These are phyloP conservation scores for Cnemophilus loriae DNA, from an alignment of 2,113 vertebrate species.

Conservation along the genomic window DNA sequence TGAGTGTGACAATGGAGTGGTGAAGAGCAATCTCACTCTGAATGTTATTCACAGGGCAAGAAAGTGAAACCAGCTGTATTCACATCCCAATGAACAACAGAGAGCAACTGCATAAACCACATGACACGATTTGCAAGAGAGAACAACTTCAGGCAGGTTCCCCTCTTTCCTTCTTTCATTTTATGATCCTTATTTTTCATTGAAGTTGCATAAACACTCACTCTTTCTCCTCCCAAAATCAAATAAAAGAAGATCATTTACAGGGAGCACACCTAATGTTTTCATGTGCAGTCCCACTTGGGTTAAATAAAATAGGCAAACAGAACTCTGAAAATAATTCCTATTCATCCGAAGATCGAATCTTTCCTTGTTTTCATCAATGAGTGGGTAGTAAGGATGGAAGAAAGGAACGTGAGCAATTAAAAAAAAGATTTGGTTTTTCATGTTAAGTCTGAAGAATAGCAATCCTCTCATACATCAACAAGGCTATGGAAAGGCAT, in stretches of 20 bases:
- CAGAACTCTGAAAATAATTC: neutral
- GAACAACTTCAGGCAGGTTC: neutral
- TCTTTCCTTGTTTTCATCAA: neutral
- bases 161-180: neutral
- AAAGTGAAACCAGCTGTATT: neutral
- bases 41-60: neutral
- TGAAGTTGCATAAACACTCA: neutral
- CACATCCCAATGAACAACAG: rapidly evolving
- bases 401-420: neutral
- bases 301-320: neutral
- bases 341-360: neutral
- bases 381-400: neutral
- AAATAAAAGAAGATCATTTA: neutral
- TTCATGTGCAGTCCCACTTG: neutral
- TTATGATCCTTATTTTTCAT: neutral
- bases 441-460: neutral
- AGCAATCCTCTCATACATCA: neutral
- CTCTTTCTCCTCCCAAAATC: neutral
- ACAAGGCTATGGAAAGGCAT: neutral
- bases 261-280: neutral
- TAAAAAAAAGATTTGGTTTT: neutral
- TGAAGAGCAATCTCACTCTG: neutral
- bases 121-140: neutral
- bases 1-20: neutral
- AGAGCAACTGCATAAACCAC: neutral